Conservation (phyloP, 2,888 invertebrate species). For the Digitonthophagus gazella region DNA sequence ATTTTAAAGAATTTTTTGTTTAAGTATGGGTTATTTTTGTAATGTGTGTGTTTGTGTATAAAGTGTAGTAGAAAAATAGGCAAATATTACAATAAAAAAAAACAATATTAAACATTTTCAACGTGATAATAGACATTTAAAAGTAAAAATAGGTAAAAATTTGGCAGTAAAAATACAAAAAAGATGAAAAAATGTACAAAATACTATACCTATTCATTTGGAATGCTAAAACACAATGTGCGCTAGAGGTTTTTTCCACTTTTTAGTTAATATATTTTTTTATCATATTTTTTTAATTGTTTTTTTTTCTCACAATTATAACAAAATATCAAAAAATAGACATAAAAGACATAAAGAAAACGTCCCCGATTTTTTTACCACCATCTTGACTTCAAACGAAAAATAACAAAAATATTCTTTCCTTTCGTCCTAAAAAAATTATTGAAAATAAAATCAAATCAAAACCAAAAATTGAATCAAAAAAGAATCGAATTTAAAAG, state of each 20-base stretch:
- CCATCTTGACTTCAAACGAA: not conserved
- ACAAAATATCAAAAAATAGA: too few relatives aligned
- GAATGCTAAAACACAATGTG: conserved; percentile 46
- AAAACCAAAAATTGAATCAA: too few relatives aligned
- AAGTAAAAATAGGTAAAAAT: conserved; percentile 46
- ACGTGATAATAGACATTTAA: conserved; percentile 38
- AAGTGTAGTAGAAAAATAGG: conserved; percentile 35
- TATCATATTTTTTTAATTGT: too few relatives aligned
- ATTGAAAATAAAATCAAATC: too few relatives aligned
- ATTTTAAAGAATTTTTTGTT: too few relatives aligned
- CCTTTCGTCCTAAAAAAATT: too few relatives aligned
- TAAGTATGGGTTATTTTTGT: too few relatives aligned
- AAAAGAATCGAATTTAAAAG: too few relatives aligned
- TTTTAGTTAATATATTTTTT: not conserved
- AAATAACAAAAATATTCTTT: not conserved
- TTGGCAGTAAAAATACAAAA: conserved; percentile 46
- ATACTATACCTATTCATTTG: conserved; percentile 42
- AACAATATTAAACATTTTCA: conserved; percentile 43
- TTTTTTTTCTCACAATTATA: too few relatives aligned
- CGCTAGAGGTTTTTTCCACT: conserved; percentile 33
- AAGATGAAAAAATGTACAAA: conserved; percentile 37
- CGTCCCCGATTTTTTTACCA: not conserved
- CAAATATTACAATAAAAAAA: conserved; percentile 41
- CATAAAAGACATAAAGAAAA: too few relatives aligned
- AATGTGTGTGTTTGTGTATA: too few relatives aligned